A percentile compares a stretch with the other conserved stretches of the same genome.
phyloP scores from a whole-genome alignment of 2,888 invertebrate species.

The Zhuqinia jingwanae region DNA sequence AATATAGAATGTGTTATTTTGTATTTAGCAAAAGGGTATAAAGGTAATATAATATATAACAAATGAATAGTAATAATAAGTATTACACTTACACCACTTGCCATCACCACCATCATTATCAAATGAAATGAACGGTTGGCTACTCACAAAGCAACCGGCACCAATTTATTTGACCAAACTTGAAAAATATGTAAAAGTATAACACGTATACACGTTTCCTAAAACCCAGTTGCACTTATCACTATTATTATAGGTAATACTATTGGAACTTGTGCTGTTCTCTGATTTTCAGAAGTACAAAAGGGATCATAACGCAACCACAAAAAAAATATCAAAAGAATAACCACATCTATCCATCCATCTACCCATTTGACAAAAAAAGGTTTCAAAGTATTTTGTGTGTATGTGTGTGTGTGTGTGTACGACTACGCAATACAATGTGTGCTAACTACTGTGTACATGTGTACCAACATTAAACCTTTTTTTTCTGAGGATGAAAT shows the following conservation, averaged over 20 bases:
- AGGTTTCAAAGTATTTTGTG: not conserved
- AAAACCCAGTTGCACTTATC: not conserved
- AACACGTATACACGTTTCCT: too few species aligned
- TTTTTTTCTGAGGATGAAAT: constrained; percentile 49
- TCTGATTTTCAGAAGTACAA: constrained; percentile 2
- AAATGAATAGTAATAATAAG: constrained; percentile 5
- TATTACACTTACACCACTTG: not conserved
- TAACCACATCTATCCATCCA: too few species aligned
- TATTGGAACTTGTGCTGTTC: too few species aligned
- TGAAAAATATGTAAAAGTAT: too few species aligned
- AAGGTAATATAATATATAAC: not conserved
- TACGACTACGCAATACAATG: too few species aligned
- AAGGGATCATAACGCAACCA: constrained; percentile 24
- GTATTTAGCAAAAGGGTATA: not conserved
- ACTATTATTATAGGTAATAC: not conserved
- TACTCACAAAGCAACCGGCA: not conserved
- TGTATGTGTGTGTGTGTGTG: too few species aligned
- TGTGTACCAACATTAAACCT: not conserved
- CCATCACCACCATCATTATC: not conserved
- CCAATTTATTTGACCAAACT: constrained; percentile 3
- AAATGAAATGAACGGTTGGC: not conserved
- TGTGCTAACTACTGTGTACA: too few species aligned
- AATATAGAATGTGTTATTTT: not conserved
- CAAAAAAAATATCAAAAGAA: constrained; percentile 34
- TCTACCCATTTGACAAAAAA: constrained; percentile 21